phyloP scores from a whole-genome alignment of 2,888 invertebrate species.

The Leptinotarsa haldemani region DNA sequence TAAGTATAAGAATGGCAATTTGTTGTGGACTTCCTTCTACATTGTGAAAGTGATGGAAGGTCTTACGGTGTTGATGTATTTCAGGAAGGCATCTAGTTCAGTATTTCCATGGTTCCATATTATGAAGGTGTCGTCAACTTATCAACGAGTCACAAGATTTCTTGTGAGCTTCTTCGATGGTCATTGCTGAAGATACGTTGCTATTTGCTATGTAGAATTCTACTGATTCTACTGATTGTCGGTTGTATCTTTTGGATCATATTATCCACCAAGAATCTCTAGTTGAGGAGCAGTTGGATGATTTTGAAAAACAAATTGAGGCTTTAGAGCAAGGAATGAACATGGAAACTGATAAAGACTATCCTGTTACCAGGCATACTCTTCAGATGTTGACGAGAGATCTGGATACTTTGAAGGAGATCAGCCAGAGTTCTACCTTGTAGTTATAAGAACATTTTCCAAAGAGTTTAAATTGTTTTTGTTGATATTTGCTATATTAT shows the following conservation, averaged over 20 bases:
- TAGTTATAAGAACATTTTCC: conserved; percentile 14
- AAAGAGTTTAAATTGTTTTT: conserved; percentile 11
- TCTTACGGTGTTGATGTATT: too few species aligned
- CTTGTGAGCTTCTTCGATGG: too few species aligned
- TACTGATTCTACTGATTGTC: conserved; percentile 82
- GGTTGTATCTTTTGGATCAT: conserved; percentile 80
- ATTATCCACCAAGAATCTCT: conserved; percentile 80
- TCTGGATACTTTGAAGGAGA: conserved; percentile 72
- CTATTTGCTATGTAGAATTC: too few species aligned
- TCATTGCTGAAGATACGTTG: too few species aligned
- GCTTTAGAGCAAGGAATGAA: conserved; percentile 74
- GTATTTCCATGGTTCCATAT: too few species aligned
- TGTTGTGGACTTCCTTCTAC: too few species aligned
- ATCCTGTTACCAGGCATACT: conserved; percentile 78
- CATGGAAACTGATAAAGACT: conserved; percentile 70
- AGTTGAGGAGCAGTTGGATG: conserved; percentile 77
- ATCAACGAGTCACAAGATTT: too few species aligned
- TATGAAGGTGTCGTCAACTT: too few species aligned
- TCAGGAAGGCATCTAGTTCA: too few species aligned
- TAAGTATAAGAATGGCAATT: too few species aligned
- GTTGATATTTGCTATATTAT: conserved; percentile 1
- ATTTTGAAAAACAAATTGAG: conserved; percentile 81
- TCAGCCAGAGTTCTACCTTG: conserved; percentile 54
- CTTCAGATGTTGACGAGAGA: conserved; percentile 81
- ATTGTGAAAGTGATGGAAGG: too few species aligned